These are phyloP conservation scores for Chunga burmeisteri DNA, from an alignment of 2,113 vertebrate genomes.

Conservation along the genomic window DNA sequence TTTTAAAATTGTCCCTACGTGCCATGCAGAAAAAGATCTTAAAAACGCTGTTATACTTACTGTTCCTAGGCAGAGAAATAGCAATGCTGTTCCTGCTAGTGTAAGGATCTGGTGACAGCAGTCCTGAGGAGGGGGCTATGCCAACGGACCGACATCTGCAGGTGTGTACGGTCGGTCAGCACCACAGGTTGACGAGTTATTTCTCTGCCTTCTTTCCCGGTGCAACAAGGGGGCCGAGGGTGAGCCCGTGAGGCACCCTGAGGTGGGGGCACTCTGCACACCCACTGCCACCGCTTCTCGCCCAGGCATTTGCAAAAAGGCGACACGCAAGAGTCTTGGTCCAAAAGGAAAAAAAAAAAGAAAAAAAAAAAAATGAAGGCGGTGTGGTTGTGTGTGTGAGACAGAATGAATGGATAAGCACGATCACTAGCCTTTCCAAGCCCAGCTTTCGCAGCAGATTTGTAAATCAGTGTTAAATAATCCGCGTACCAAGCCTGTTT, in stretches of 20 bases:
- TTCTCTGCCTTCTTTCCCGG: neutral
- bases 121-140: neutral
- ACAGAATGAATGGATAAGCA: neutral
- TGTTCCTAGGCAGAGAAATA: slow-evolving; percentile 46
- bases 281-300: slow-evolving; percentile 48
- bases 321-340: neutral
- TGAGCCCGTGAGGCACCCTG: neutral
- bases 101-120: slow-evolving; percentile 38
- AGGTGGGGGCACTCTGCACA: slow-evolving; percentile 28
- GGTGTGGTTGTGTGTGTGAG: neutral
- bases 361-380: neutral
- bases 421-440: neutral
- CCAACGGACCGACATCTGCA: slow-evolving; percentile 1
- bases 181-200: slow-evolving; percentile 26
- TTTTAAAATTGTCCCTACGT: neutral
- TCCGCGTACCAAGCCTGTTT: neutral
- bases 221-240: neutral
- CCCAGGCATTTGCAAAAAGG: slow-evolving; percentile 44
- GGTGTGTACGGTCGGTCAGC: slow-evolving; percentile 33
- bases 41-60: slow-evolving; percentile 63
- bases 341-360: neutral
- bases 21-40: neutral
- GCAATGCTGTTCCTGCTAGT: neutral
- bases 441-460: neutral
- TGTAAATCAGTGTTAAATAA: neutral